Percentiles rank a stretch among this genome's conserved stretches.
Conservation (phyloP, 2,797 vertebrate genomes). For the Philypnodon macrostomus region DNA sequence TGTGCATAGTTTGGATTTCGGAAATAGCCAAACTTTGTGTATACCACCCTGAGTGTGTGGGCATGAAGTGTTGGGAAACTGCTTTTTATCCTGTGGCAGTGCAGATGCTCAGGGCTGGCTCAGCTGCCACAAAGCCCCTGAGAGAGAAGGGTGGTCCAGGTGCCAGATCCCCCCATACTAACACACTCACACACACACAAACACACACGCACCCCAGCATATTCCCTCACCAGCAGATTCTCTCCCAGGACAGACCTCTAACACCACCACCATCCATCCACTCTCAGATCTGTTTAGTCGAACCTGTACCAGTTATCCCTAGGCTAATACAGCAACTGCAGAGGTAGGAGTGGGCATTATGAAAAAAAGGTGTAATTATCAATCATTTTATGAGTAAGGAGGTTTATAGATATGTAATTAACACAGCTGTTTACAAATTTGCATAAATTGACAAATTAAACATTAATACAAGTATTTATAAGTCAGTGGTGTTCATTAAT, state of each 20-base stretch:
- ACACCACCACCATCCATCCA: slow-evolving; percentile 32
- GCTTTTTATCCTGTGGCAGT: slow-evolving; percentile 72
- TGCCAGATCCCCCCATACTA: slow-evolving; percentile 54
- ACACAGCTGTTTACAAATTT: no score
- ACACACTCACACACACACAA: slow-evolving; percentile 3
- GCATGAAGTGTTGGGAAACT: slow-evolving; percentile 47
- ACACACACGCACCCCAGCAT: slow-evolving; percentile 6
- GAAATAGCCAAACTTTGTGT: slow-evolving; percentile 19
- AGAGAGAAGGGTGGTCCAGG: slow-evolving; percentile 68
- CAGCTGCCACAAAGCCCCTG: slow-evolving; percentile 70
- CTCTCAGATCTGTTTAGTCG: slow-evolving; percentile 42
- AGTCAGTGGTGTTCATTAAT: no score
- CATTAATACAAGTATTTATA: no score
- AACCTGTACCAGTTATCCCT: slow-evolving; percentile 63
- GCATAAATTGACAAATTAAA: no score
- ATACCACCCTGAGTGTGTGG: slow-evolving; percentile 23
- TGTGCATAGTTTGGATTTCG: slow-evolving; percentile 47
- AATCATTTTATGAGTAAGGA: no score
- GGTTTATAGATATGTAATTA: no score
- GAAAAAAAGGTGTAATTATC: no score
- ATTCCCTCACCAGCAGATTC: slow-evolving; percentile 46
- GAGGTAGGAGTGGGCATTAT: no score
- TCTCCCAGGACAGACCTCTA: slow-evolving; percentile 31
- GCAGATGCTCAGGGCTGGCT: slow-evolving; percentile 75
- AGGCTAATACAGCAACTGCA: slow-evolving; percentile 50